A percentile compares a stretch with the other conserved stretches of the same genome.
Conservation (phyloP, 2,113 vertebrate species). For the Dermatemys mawii region DNA sequence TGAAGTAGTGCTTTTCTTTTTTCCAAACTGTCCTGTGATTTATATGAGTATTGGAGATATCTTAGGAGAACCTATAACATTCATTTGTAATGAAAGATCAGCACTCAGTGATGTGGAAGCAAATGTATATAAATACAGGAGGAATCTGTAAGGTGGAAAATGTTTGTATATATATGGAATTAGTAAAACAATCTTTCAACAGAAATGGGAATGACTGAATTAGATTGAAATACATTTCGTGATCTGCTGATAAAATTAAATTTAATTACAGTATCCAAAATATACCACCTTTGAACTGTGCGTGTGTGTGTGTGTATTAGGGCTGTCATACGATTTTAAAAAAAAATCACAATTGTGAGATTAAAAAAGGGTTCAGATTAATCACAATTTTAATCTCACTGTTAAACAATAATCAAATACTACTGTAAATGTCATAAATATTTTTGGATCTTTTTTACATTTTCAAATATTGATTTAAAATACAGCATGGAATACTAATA, state of each 20-base stretch:
- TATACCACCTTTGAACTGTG: background rate
- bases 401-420: too few species aligned
- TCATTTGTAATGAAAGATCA: background rate
- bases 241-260: background rate
- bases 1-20: background rate
- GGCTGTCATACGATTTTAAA: too few species aligned
- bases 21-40: background rate
- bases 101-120: background rate
- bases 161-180: background rate
- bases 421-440: too few species aligned
- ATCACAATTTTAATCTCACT: too few species aligned
- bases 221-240: background rate
- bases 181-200: slow-evolving; percentile 2
- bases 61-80: background rate
- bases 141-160: background rate
- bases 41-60: background rate
- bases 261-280: background rate
- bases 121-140: background rate
- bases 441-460: too few species aligned
- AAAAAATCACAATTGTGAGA: too few species aligned
- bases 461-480: too few species aligned
- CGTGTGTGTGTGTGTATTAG: background rate
- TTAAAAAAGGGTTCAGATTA: too few species aligned
- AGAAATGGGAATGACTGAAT: background rate
- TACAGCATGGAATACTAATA: too few species aligned